Evolutionary conservation across 2,797 vertebrate genomes (phyloP).

Genomic region (Anguilla marmorata): DNA sequence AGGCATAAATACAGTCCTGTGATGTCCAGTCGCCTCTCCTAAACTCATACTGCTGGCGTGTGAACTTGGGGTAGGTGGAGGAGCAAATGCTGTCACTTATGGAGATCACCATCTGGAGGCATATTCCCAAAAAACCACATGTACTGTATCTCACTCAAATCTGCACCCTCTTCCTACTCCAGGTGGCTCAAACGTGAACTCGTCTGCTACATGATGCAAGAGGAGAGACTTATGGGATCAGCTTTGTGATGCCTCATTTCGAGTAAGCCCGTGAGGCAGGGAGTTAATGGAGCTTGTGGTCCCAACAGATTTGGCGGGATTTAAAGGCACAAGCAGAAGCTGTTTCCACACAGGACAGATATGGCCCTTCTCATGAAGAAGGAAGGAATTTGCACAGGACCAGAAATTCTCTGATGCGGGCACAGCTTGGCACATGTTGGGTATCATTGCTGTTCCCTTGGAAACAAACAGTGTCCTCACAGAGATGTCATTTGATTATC

Average conservation of each 20-base stretch:
- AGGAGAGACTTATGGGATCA: background rate
- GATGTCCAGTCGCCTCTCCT: background rate
- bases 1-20: background rate
- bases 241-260: constrained; percentile 1
- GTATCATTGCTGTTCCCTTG: background rate
- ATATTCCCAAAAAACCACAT: background rate
- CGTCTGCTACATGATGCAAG: background rate
- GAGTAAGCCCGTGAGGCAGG: background rate
- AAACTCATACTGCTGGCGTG: background rate
- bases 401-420: background rate
- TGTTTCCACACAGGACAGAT: background rate
- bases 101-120: too few relatives aligned
- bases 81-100: too few relatives aligned
- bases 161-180: background rate
- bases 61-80: background rate
- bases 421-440: background rate
- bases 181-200: background rate
- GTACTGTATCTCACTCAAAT: background rate
- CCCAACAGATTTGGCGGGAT: background rate
- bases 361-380: background rate
- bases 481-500: background rate
- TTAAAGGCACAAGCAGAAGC: background rate
- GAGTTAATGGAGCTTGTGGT: background rate
- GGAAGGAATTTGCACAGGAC: background rate
- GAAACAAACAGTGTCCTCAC: background rate